Conservation (phyloP, 2,888 invertebrate genomes). For the Sphaeridia pumilis region DNA sequence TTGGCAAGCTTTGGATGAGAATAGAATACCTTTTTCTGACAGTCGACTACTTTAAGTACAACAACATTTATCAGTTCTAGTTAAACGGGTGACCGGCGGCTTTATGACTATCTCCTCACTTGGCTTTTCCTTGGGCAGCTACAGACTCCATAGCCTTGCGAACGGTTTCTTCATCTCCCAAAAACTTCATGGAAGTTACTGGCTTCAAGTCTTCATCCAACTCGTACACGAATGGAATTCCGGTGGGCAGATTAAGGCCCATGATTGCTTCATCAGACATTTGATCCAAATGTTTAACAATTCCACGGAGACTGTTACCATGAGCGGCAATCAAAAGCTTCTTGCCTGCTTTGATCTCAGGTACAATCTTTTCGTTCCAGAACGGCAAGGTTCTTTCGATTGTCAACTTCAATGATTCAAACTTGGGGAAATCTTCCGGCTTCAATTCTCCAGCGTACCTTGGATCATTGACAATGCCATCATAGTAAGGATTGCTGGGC, state of each 20-base stretch:
- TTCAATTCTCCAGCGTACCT: conserved; percentile 58
- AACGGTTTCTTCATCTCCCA: conserved; percentile 64
- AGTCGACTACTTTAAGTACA: no score
- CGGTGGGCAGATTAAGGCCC: conserved; percentile 64
- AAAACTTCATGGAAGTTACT: conserved; percentile 57
- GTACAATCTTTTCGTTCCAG: conserved; percentile 72
- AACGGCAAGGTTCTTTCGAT: conserved; percentile 71
- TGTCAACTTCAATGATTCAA: conserved; percentile 69
- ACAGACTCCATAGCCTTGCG: conserved; percentile 63
- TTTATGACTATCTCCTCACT: conserved; percentile 43
- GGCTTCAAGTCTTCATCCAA: conserved; percentile 58
- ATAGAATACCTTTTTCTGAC: no score
- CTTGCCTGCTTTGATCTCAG: conserved; percentile 69
- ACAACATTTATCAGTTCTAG: no score
- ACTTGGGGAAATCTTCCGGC: conserved; percentile 61
- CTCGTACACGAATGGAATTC: conserved; percentile 68
- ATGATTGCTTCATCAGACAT: conserved; percentile 60
- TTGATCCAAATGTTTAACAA: conserved; percentile 72
- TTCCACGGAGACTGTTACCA: conserved; percentile 72
- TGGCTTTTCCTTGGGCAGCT: conserved; percentile 66
- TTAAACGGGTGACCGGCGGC: no score
- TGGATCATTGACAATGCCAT: conserved; percentile 60
- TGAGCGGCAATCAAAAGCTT: conserved; percentile 71
- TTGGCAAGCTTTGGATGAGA: no score
- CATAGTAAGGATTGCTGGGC: conserved; percentile 59